These are phyloP conservation scores for Zoanthus solanderi DNA, from an alignment of 92 coral and sea anemone genomes.

Conservation along the genomic window DNA sequence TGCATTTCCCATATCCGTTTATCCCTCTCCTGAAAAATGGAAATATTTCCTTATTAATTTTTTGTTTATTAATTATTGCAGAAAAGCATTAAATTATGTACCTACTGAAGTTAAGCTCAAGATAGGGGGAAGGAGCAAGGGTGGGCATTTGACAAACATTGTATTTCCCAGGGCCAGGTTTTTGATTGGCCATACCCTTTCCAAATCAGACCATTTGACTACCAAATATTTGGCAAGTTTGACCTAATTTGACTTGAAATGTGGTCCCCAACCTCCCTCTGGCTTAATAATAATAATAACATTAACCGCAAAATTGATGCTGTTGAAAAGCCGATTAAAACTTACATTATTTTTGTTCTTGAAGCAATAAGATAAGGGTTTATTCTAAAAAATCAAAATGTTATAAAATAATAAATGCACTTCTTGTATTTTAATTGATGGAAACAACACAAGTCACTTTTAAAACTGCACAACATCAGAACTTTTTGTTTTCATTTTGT, in stretches of 20 bases:
- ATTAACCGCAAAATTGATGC: background rate
- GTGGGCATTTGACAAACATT: background rate
- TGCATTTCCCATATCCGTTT: slow-evolving; percentile 3
- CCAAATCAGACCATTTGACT: background rate
- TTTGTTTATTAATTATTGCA: background rate
- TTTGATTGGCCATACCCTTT: background rate
- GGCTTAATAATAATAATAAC: background rate
- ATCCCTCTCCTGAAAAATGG: slow-evolving; percentile 4
- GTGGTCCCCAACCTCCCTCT: slow-evolving; percentile 5
- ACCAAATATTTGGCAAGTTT: background rate
- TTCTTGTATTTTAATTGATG: too few relatives aligned
- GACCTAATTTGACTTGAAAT: background rate
- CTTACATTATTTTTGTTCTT: too few relatives aligned
- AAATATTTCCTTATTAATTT: background rate
- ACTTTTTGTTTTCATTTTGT: too few relatives aligned
- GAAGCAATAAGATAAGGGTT: too few relatives aligned
- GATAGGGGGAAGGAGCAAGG: background rate
- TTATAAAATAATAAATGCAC: too few relatives aligned
- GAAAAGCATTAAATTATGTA: background rate
- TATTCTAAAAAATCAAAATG: too few relatives aligned
- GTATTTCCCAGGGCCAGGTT: slow-evolving; percentile 2
- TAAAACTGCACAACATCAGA: too few relatives aligned
- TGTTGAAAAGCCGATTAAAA: too few relatives aligned
- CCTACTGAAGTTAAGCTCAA: background rate
- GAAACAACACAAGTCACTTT: too few relatives aligned